Conservation (phyloP, 2,888 invertebrate species). For the Eupeodes luniger region DNA sequence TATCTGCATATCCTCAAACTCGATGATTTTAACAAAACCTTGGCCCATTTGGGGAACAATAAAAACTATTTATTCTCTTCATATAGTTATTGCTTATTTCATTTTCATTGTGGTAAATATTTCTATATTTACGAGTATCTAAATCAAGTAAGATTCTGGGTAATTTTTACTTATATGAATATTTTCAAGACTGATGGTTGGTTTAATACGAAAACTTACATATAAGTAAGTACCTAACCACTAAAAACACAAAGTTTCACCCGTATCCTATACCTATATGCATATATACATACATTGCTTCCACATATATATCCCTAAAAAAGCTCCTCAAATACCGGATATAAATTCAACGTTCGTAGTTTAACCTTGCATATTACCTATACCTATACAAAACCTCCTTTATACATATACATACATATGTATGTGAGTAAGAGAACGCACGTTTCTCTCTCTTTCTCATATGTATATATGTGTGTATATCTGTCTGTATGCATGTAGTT, state of each 20-base stretch:
- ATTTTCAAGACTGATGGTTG: background rate
- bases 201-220: background rate
- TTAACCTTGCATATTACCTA: background rate
- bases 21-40: too few species aligned
- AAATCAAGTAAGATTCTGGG: too few species aligned
- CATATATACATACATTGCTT: background rate
- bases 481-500: too few species aligned
- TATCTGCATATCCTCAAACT: too few species aligned
- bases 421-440: constrained; percentile 3
- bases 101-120: too few species aligned
- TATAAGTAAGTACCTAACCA: too few species aligned
- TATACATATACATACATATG: background rate
- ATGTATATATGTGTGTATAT: background rate
- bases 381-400: background rate
- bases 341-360: background rate
- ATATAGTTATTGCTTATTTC: too few species aligned
- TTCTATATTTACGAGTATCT: too few species aligned
- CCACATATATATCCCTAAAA: background rate
- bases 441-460: background rate
- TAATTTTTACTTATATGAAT: background rate
- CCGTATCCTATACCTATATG: background rate
- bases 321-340: constrained; percentile 34
- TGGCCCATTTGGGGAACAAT: too few species aligned
- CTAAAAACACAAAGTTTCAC: background rate
- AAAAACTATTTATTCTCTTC: too few species aligned